A percentile compares a stretch with the other conserved stretches of the same genome.
Evolutionary conservation across 2,797 vertebrate genomes (phyloP).

Genomic region (Dermochelys coriacea): DNA sequence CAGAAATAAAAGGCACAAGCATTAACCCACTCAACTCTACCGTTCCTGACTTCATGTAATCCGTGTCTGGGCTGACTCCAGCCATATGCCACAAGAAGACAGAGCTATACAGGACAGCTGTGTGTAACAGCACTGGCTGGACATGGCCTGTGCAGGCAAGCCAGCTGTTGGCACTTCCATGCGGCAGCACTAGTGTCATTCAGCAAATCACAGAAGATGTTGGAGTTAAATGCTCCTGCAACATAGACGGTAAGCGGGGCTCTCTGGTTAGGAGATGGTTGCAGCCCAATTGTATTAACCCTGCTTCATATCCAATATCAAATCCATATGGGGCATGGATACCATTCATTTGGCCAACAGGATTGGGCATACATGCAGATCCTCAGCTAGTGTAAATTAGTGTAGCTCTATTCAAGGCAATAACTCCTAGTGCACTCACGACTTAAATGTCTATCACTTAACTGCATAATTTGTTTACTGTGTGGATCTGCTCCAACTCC

Average conservation of each 20-base stretch:
- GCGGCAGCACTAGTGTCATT: background rate
- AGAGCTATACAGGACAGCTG: background rate
- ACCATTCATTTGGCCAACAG: background rate
- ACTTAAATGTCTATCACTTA: fast-evolving
- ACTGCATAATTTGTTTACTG: fast-evolving
- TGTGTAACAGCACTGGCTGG: fast-evolving
- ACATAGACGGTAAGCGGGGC: fast-evolving
- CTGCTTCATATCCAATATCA: background rate
- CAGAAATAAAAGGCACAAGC: background rate
- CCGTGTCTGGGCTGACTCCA: fast-evolving
- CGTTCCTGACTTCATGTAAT: background rate
- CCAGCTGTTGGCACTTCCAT: background rate
- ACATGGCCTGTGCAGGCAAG: background rate
- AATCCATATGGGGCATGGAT: background rate
- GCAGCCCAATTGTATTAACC: background rate
- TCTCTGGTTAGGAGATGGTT: background rate
- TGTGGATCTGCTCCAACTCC: background rate
- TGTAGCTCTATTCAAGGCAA: background rate
- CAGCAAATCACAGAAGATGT: background rate
- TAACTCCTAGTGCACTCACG: background rate
- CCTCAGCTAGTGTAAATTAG: background rate
- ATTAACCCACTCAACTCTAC: fast-evolving
- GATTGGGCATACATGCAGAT: background rate
- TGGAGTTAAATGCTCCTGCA: background rate
- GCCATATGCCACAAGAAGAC: background rate